Percentiles rank a stretch among this genome's conserved stretches.
Conservation (phyloP, 2,888 invertebrate genomes). For the Allolobophora icterica region DNA sequence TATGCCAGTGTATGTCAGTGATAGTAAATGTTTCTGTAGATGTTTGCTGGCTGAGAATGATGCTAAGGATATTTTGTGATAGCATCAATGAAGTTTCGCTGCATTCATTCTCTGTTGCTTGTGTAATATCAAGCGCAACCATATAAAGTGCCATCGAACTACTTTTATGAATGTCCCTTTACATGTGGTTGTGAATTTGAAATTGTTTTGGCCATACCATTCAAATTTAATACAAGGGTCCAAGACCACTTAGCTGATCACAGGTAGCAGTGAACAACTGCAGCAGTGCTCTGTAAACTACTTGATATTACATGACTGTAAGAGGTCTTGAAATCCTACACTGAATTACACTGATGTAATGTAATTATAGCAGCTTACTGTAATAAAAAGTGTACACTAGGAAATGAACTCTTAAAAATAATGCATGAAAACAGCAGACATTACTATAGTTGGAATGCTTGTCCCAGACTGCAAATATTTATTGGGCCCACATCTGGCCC, state of each 20-base stretch:
- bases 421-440: too few species aligned
- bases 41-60: not conserved
- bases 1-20: not conserved
- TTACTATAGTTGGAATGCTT: too few species aligned
- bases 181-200: not conserved
- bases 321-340: not conserved
- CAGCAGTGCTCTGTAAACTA: not conserved
- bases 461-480: too few species aligned
- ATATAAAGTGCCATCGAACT: not conserved
- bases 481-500: too few species aligned
- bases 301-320: not conserved
- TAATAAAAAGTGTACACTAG: not conserved
- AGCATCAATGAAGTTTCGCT: not conserved
- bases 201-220: not conserved
- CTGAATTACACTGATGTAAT: not conserved
- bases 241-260: not conserved
- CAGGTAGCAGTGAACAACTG: not conserved
- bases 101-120: not conserved
- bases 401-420: not conserved
- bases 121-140: not conserved
- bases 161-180: not conserved
- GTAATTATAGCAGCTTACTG: not conserved
- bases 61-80: not conserved
- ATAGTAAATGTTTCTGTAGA: not conserved
- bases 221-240: not conserved